phyloP scores from a whole-genome alignment of 2,797 vertebrate genomes.

The Mionectes olivaceus region DNA sequence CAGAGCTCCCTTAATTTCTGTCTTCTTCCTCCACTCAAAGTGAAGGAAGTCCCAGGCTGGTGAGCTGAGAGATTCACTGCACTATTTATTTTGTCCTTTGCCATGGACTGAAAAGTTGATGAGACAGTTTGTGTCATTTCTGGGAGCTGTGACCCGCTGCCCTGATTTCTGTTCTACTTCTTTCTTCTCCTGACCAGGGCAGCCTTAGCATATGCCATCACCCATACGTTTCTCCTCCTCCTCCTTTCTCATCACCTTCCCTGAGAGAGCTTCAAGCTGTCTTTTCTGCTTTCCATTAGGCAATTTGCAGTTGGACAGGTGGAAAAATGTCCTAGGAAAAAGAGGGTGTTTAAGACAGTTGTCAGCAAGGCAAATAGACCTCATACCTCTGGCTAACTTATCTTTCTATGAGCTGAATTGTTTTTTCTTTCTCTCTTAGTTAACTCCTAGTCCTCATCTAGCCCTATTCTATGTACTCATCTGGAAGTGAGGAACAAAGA shows the following conservation, averaged over 20 bases:
- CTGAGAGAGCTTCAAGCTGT: neutral
- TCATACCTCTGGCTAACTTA: neutral
- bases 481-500: neutral
- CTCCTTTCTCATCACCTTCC: neutral
- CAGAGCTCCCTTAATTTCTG: accelerated
- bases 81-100: neutral
- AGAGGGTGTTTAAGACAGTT: neutral
- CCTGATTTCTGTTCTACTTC: neutral
- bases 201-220: neutral
- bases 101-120: neutral
- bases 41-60: neutral
- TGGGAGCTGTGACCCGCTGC: neutral
- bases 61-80: neutral
- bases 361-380: neutral
- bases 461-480: neutral
- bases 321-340: neutral
- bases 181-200: neutral
- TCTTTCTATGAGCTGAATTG: neutral
- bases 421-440: neutral
- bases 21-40: neutral
- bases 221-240: neutral
- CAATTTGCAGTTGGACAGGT: neutral
- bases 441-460: neutral
- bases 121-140: neutral
- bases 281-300: neutral